These are phyloP conservation scores for Otolemur garnettii DNA, from an alignment of 2,113 vertebrate species.

Conservation along the genomic window DNA sequence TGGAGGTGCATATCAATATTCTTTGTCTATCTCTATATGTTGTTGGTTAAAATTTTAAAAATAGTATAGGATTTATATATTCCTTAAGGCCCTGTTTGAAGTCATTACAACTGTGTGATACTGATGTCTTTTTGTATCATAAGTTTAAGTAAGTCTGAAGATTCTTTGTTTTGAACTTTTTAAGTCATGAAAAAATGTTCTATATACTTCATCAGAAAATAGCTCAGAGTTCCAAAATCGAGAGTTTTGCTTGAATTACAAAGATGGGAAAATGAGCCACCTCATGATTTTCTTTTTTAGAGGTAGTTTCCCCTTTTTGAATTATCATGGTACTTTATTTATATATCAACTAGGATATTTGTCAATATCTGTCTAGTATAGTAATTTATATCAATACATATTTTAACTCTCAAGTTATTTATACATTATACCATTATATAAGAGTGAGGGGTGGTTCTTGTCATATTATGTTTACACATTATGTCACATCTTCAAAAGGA, in stretches of 20 bases:
- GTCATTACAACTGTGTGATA: slow-evolving; percentile 1
- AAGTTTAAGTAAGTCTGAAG: background rate
- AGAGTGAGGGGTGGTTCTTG: background rate
- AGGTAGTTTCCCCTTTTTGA: background rate
- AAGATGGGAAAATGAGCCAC: background rate
- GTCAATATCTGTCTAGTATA: background rate
- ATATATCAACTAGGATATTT: background rate
- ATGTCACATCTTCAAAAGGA: background rate
- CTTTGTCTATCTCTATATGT: background rate
- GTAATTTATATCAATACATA: background rate
- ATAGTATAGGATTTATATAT: background rate
- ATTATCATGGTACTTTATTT: slow-evolving; percentile 13
- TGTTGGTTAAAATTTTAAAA: slow-evolving; percentile 21
- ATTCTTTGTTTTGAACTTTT: slow-evolving; percentile 38
- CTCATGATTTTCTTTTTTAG: background rate
- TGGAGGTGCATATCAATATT: background rate
- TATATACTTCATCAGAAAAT: background rate
- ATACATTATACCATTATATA: background rate
- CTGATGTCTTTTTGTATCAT: slow-evolving; percentile 8
- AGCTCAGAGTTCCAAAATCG: background rate
- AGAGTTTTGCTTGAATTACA: slow-evolving; percentile 39
- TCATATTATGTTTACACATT: background rate
- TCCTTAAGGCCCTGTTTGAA: slow-evolving; percentile 5
- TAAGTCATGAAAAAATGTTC: background rate
- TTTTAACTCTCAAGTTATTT: background rate